These are phyloP conservation scores for Pterocles orientalis DNA, from an alignment of 2,113 vertebrate species.

Conservation along the genomic window DNA sequence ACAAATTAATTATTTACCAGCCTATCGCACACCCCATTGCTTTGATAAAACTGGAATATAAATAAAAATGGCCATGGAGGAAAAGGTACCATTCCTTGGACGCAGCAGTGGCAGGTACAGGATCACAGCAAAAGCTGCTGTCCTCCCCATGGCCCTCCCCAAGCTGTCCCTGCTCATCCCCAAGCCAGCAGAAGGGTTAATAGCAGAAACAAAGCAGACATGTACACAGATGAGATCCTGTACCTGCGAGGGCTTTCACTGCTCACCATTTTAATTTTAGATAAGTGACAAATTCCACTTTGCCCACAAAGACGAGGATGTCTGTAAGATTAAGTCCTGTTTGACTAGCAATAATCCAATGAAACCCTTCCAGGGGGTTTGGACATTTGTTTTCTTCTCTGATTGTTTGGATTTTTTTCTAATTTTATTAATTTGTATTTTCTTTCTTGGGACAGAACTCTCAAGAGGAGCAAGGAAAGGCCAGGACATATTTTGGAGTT, in stretches of 20 bases:
- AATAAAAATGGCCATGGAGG: conserved; percentile 41
- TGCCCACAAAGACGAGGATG: conserved; percentile 39
- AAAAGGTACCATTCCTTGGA: not conserved
- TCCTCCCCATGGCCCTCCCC: not conserved
- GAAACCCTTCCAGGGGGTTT: conserved; percentile 4
- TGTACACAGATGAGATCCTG: conserved; percentile 38
- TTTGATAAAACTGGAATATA: conserved; percentile 60
- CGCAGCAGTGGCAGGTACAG: not conserved
- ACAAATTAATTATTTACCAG: conserved; percentile 49
- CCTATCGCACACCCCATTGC: conserved; percentile 34
- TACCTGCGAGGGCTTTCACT: conserved; percentile 60
- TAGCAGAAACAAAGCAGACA: not conserved
- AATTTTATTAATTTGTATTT: not conserved
- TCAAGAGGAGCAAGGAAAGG: not conserved
- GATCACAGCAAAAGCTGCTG: not conserved
- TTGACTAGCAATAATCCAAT: conserved; percentile 34
- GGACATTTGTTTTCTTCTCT: conserved; percentile 8
- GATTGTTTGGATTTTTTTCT: not conserved
- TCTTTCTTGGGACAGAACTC: not conserved
- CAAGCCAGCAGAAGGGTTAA: not conserved
- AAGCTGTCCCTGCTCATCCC: not conserved
- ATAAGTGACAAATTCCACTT: conserved; percentile 59
- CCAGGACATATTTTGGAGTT: not conserved
- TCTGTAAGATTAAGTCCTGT: conserved; percentile 49
- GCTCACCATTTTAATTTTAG: conserved; percentile 70